Conservation (phyloP, 2,888 invertebrate genomes). For the Synanthedon myopaeformis region DNA sequence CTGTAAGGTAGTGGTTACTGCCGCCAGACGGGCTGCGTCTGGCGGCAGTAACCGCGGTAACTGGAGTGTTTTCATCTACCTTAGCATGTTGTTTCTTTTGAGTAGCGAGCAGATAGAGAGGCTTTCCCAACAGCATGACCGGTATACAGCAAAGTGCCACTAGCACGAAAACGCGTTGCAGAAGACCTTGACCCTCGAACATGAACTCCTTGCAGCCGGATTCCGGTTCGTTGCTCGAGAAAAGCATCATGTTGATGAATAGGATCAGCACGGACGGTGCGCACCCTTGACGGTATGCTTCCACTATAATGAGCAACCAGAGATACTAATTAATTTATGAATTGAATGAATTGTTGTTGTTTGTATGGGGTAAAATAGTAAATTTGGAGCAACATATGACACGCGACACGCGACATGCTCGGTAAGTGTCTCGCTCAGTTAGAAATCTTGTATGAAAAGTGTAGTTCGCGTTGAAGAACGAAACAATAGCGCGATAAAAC, state of each 20-base stretch:
- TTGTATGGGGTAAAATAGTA: not conserved
- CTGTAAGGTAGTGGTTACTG: too few species aligned
- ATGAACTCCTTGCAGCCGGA: slow-evolving; percentile 71
- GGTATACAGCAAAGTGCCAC: slow-evolving; percentile 88
- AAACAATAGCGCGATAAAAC: too few species aligned
- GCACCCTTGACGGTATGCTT: slow-evolving; percentile 67
- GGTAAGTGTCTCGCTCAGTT: too few species aligned
- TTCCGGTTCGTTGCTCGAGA: slow-evolving; percentile 71
- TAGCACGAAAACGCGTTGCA: slow-evolving; percentile 84
- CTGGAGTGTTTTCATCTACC: slow-evolving; percentile 19
- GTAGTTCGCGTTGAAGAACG: too few species aligned
- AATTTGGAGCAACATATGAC: too few species aligned
- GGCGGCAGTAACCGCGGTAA: too few species aligned
- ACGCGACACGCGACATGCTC: too few species aligned
- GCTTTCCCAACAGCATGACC: slow-evolving; percentile 94
- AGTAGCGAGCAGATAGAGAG: slow-evolving; percentile 76
- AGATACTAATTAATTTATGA: not conserved
- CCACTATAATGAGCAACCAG: slow-evolving; percentile 20
- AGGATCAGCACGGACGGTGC: slow-evolving; percentile 97
- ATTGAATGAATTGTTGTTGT: too few species aligned
- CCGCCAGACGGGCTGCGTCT: too few species aligned
- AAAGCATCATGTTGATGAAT: slow-evolving; percentile 98
- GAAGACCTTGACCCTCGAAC: slow-evolving; percentile 75
- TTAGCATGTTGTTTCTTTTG: slow-evolving; percentile 41
- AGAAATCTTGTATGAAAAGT: too few species aligned